Conservation (phyloP, 2,888 invertebrate species). For the Ophion obscuratus region DNA sequence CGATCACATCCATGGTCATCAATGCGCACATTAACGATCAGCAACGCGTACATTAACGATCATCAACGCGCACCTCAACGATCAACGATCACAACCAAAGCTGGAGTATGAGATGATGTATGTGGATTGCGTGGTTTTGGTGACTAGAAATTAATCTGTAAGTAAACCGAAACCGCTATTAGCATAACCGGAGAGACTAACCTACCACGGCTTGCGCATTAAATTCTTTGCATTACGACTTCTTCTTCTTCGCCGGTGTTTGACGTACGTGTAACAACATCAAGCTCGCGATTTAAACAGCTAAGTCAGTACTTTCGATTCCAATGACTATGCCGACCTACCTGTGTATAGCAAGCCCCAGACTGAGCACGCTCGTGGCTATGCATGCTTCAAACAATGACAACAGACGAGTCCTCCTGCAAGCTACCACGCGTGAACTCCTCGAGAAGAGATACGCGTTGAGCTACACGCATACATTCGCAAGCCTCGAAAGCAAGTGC, state of each 20-base stretch:
- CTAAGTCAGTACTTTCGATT: slow-evolving; percentile 52
- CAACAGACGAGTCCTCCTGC: slow-evolving; percentile 38
- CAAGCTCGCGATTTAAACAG: slow-evolving; percentile 10
- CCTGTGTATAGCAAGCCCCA: slow-evolving; percentile 19
- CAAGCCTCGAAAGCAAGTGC: slow-evolving; percentile 41
- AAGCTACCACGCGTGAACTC: slow-evolving; percentile 43
- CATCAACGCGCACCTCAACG: not conserved
- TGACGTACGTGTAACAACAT: not conserved
- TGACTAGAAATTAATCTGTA: not conserved
- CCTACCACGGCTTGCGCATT: not conserved
- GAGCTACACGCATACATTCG: slow-evolving; percentile 52
- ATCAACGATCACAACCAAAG: not conserved
- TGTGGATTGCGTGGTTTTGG: not conserved
- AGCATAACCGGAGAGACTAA: not conserved
- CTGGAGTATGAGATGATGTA: not conserved
- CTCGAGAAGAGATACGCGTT: slow-evolving; percentile 42
- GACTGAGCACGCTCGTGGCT: slow-evolving; percentile 20
- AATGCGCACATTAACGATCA: not conserved
- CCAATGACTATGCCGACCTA: slow-evolving; percentile 46
- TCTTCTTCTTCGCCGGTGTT: slow-evolving; percentile 1
- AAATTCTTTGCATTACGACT: slow-evolving; percentile 5
- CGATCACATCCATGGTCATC: too few species aligned
- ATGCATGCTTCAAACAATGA: slow-evolving; percentile 45
- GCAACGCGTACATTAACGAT: not conserved
- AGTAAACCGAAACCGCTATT: not conserved